Evolutionary conservation across 2,113 vertebrate species (phyloP).

Genomic region (Amblyornis subalaris): DNA sequence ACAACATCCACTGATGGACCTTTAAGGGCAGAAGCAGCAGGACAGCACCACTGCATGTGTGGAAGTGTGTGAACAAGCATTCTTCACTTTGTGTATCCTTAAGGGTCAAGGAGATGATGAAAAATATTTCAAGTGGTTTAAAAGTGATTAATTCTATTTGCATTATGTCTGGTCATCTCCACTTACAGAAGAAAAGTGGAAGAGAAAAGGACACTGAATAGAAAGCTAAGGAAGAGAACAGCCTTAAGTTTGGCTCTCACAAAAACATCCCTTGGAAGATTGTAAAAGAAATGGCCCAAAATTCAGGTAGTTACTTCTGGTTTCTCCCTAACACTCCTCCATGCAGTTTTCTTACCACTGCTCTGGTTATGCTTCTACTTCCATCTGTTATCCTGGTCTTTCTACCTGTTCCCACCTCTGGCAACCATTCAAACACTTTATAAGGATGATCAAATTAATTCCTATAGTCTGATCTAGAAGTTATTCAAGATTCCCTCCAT

Average conservation of each 20-base stretch:
- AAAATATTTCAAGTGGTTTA: neutral
- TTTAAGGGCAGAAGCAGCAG: neutral
- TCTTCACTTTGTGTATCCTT: neutral
- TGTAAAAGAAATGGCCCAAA: neutral
- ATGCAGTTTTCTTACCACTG: neutral
- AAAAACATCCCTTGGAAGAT: neutral
- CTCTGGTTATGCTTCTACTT: neutral
- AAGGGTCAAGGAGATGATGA: neutral
- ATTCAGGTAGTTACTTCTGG: neutral
- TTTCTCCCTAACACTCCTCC: neutral
- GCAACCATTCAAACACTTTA: neutral
- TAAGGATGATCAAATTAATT: neutral
- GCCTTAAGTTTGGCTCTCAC: neutral
- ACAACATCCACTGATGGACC: neutral
- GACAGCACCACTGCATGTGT: neutral
- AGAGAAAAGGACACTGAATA: neutral
- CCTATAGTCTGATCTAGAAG: neutral
- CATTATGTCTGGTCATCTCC: neutral
- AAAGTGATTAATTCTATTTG: neutral
- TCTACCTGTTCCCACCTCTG: neutral
- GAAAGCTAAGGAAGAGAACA: neutral
- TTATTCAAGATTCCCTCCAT: no score
- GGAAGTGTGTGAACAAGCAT: neutral
- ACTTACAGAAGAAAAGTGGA: neutral
- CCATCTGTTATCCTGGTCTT: neutral